A percentile compares a stretch with the other conserved stretches of the same genome.
Conservation (phyloP, 2,797 vertebrate genomes). For the Falco biarmicus region DNA sequence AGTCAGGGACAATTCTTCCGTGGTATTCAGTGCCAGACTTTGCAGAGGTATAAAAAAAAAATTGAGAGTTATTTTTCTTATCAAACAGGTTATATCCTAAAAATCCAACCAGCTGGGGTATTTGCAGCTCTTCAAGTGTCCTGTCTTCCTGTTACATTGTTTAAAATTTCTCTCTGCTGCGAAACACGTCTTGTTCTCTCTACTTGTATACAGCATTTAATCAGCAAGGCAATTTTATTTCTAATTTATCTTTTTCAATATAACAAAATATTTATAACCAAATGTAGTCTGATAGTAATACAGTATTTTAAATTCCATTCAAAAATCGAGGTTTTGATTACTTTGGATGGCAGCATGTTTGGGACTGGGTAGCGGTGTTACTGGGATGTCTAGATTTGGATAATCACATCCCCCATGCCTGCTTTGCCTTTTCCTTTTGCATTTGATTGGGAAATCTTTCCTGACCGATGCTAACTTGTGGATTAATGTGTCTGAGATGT, state of each 20-base stretch:
- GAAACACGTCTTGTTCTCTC: background rate
- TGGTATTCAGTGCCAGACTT: background rate
- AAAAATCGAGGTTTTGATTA: background rate
- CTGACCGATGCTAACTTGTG: background rate
- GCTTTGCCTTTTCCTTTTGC: background rate
- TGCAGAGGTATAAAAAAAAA: background rate
- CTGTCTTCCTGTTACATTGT: background rate
- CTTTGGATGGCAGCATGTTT: background rate
- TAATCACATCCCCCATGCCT: rapidly evolving
- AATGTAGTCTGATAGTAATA: background rate
- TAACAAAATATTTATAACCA: background rate
- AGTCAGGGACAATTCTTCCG: rapidly evolving
- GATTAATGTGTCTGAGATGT: background rate
- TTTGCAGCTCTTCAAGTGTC: background rate
- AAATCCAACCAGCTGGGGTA: background rate
- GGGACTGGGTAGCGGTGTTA: background rate
- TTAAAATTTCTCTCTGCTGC: background rate
- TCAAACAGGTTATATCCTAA: background rate
- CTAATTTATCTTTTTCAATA: background rate
- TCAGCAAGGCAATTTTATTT: background rate
- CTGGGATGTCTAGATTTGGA: background rate
- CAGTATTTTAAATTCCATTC: background rate
- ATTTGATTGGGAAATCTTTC: background rate
- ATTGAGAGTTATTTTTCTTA: background rate
- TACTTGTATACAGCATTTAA: background rate